Percentiles rank a stretch among this genome's conserved stretches.
These are phyloP conservation scores for Leucosticte australis DNA, from an alignment of 2,113 vertebrate species.

Conservation along the genomic window DNA sequence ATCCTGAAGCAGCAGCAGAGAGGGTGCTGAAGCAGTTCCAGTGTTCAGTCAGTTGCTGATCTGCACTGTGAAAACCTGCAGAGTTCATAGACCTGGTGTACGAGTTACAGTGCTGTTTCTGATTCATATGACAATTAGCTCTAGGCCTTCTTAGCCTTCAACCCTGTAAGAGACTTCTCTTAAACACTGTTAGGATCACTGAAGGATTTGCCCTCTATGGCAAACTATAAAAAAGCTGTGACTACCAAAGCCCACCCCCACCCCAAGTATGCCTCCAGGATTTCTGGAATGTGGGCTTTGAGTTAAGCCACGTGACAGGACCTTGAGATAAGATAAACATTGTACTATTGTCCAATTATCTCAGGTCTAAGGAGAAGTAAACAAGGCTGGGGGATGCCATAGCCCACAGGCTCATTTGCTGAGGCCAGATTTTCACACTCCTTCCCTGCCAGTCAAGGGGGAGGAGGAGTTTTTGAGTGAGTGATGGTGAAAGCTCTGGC, in stretches of 20 bases:
- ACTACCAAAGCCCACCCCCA: not conserved
- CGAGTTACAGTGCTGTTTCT: rapidly evolving
- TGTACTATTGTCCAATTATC: not conserved
- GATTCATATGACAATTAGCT: not conserved
- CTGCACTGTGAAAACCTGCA: not conserved
- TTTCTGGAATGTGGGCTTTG: not conserved
- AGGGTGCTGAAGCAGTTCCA: not conserved
- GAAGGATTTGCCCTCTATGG: not conserved
- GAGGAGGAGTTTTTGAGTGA: not conserved
- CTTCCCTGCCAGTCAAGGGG: not conserved
- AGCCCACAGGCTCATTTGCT: not conserved
- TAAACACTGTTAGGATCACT: not conserved
- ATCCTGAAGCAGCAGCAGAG: not conserved
- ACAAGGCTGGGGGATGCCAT: not conserved
- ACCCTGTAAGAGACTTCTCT: not conserved
- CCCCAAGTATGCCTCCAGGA: not conserved
- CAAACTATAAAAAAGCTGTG: not conserved
- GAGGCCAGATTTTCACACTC: not conserved
- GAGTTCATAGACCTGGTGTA: not conserved
- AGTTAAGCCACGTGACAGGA: not conserved
- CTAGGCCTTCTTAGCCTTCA: not conserved
- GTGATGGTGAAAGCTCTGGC: not conserved
- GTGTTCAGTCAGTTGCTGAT: not conserved
- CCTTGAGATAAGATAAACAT: not conserved
- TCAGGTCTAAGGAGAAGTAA: not conserved